Conservation (phyloP, 2,113 vertebrate species). For the Fregetta grallaria region DNA sequence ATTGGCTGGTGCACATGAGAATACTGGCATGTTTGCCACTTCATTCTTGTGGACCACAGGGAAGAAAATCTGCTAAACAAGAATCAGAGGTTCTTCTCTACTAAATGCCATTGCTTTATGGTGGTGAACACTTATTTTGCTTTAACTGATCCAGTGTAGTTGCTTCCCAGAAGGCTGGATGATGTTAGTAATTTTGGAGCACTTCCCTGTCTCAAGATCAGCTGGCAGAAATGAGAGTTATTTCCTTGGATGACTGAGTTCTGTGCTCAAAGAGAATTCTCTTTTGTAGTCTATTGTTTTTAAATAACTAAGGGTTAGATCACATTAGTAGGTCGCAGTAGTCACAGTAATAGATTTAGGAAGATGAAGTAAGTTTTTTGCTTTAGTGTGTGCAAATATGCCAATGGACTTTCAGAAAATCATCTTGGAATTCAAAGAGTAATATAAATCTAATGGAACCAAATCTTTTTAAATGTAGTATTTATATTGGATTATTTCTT, state of each 20-base stretch:
- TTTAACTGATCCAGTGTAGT: not conserved
- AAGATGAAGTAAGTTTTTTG: not conserved
- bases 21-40: constrained; percentile 6
- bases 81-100: not conserved
- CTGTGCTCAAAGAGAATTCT: constrained; percentile 48
- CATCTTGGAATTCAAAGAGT: not conserved
- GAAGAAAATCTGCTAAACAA: not conserved
- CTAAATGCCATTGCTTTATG: constrained; percentile 12
- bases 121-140: not conserved
- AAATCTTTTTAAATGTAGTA: not conserved
- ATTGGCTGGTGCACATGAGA: not conserved
- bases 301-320: constrained; percentile 23
- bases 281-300: constrained; percentile 41
- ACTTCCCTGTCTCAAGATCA: constrained; percentile 50
- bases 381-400: not conserved
- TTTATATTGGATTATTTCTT: not conserved
- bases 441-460: not conserved
- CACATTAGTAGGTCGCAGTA: not conserved
- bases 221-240: constrained; percentile 45
- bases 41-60: not conserved
- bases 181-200: constrained; percentile 50
- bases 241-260: constrained; percentile 65
- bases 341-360: constrained; percentile 2
- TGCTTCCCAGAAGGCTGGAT: constrained; percentile 45
- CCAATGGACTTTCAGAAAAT: not conserved